phyloP scores from a whole-genome alignment of 2,797 vertebrate species.

The Ctenopoma multispine region DNA sequence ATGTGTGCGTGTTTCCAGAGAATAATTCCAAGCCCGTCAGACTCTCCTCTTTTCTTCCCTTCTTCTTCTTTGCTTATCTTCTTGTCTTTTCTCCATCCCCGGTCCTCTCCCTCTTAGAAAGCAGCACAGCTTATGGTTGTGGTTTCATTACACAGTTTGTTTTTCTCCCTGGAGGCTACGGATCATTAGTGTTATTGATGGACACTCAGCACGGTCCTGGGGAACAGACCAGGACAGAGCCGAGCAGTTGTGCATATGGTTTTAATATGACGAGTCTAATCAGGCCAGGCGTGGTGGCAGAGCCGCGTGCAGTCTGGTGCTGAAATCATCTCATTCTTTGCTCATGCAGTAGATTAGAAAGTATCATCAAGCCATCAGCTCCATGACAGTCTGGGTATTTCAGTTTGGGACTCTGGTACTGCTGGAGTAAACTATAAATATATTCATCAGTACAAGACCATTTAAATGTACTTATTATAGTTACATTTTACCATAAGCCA shows the following conservation, averaged over 20 bases:
- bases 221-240: conserved; percentile 51
- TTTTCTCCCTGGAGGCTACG: conserved; percentile 73
- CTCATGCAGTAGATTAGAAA: conserved; percentile 53
- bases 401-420: conserved; percentile 6
- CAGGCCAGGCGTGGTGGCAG: conserved; percentile 66
- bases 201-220: conserved; percentile 54
- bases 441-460: conserved; percentile 8
- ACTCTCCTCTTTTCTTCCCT: conserved; percentile 4
- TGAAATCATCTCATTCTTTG: conserved; percentile 64
- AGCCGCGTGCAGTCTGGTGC: conserved; percentile 51
- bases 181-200: conserved; percentile 83
- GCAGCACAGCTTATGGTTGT: conserved; percentile 57
- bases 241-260: conserved; percentile 70
- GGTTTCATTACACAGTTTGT: conserved; percentile 73
- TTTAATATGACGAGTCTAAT: conserved; percentile 79
- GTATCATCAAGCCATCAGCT: conserved; percentile 26
- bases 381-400: neutral
- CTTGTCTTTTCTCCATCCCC: conserved; percentile 6
- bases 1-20: conserved; percentile 14
- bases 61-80: conserved; percentile 25
- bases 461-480: conserved; percentile 16
- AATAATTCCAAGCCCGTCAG: conserved; percentile 18
- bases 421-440: conserved; percentile 17
- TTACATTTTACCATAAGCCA: conserved; percentile 2
- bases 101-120: conserved; percentile 45